These are phyloP conservation scores for Eulemur mongoz DNA, from an alignment of 2,797 vertebrate genomes.

Conservation along the genomic window DNA sequence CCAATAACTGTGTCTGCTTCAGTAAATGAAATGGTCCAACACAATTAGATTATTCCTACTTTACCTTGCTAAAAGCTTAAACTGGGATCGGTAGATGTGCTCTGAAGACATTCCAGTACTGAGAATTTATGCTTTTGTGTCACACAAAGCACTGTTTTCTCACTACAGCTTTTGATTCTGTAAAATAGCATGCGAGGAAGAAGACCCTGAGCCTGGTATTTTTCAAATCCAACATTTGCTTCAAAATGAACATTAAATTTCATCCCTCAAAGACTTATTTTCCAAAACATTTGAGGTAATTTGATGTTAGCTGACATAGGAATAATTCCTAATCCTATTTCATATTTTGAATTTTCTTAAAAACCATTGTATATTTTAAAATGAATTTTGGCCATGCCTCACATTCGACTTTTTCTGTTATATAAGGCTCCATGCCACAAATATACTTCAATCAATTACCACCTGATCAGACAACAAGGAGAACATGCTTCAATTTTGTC, in stretches of 20 bases:
- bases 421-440: background rate
- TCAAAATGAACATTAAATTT: background rate
- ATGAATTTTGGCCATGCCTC: background rate
- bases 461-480: background rate
- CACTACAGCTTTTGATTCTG: background rate
- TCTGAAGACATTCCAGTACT: background rate
- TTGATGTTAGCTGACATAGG: background rate
- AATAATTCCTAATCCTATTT: background rate
- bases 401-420: background rate
- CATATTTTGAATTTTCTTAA: background rate
- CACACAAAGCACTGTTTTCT: background rate
- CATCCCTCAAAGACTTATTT: background rate
- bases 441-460: background rate
- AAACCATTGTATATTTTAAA: background rate
- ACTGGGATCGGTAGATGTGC: background rate
- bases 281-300: background rate
- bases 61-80: conserved; percentile 7
- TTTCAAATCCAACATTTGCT: conserved; percentile 47
- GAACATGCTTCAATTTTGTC: background rate
- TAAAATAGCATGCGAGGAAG: background rate
- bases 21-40: conserved; percentile 59
- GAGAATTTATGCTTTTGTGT: background rate
- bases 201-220: background rate
- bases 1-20: conserved; percentile 57
- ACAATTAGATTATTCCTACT: conserved; percentile 16